Percentiles rank a stretch among this genome's conserved stretches.
These are phyloP conservation scores for Palythoa heliodiscus DNA, from an alignment of 92 coral and sea anemone genomes.

Conservation along the genomic window DNA sequence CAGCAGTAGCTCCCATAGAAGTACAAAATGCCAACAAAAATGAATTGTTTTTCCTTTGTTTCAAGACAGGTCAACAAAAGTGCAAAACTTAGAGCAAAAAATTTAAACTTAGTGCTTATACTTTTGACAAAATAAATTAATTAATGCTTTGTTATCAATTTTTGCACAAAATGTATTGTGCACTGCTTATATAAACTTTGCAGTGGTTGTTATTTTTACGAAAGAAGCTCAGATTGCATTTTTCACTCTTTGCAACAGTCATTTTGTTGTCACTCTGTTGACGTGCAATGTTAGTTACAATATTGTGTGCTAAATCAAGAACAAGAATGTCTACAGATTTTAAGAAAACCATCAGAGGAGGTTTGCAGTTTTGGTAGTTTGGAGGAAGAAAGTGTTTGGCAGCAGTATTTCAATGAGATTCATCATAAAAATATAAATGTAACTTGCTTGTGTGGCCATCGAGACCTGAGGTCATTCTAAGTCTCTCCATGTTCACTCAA, in stretches of 20 bases:
- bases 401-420: conserved; percentile 37
- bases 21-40: background rate
- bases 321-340: background rate
- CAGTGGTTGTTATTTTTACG: background rate
- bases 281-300: background rate
- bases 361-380: background rate
- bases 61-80: no score
- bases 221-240: conserved; percentile 4
- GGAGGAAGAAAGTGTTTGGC: background rate
- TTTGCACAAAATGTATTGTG: background rate
- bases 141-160: background rate
- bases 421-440: conserved; percentile 21
- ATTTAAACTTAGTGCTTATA: no score
- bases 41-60: no score
- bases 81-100: background rate
- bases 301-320: background rate
- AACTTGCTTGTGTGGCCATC: conserved; percentile 45
- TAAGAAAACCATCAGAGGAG: no score
- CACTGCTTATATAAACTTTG: background rate
- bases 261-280: conserved; percentile 4
- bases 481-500: background rate
- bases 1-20: no score
- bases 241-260: background rate
- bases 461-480: background rate
- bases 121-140: no score